Percentiles rank a stretch among this genome's conserved stretches.
phyloP scores from a whole-genome alignment of 2,113 vertebrate species.

The Peucedramus taeniatus region DNA sequence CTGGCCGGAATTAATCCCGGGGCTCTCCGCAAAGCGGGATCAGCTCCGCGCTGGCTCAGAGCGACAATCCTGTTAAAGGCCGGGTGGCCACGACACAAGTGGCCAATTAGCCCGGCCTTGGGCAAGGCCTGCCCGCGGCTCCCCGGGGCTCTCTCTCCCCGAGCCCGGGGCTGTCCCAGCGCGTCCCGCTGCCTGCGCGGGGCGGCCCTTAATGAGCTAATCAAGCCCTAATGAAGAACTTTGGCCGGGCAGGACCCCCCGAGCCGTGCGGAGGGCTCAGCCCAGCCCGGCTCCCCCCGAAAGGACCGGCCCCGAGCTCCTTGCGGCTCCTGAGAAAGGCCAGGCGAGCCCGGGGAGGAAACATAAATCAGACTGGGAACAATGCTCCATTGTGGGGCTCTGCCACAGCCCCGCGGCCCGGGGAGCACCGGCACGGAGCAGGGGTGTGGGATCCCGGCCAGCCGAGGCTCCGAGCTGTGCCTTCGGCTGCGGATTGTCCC shows the following conservation, averaged over 20 bases:
- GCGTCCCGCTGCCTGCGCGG: background rate
- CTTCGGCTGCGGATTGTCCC: accelerated
- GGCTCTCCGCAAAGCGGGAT: background rate
- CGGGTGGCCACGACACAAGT: background rate
- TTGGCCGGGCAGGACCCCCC: background rate
- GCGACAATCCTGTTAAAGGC: background rate
- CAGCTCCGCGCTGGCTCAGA: background rate
- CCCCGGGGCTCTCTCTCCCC: background rate
- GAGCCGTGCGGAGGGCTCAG: background rate
- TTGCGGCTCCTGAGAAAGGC: background rate
- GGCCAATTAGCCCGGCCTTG: background rate
- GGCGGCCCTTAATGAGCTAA: background rate
- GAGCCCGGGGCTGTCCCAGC: accelerated
- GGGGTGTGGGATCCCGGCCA: background rate
- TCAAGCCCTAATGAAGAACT: background rate
- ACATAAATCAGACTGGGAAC: background rate
- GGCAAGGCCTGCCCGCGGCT: accelerated
- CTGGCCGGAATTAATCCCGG: background rate
- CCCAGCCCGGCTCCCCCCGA: accelerated
- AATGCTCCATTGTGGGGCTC: background rate
- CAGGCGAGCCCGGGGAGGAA: background rate
- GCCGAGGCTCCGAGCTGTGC: background rate
- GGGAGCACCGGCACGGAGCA: background rate
- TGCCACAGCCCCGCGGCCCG: background rate
- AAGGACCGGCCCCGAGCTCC: background rate